Base-by-base conservation (phyloP, 2,113 vertebrate genomes). In the Polyodon spathula region DNA sequence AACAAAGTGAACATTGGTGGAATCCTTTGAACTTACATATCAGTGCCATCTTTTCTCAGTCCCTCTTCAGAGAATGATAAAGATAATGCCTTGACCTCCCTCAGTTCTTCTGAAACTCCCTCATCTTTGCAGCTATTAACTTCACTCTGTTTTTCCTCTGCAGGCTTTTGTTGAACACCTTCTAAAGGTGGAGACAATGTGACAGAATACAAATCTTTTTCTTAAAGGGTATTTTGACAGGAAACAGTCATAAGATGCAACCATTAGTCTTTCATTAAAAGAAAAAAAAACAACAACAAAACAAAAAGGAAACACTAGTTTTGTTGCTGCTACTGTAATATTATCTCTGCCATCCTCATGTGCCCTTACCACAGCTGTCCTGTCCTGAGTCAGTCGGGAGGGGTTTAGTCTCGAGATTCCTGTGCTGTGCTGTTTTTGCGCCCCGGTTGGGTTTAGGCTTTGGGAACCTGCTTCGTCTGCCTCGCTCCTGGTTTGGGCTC, bases 401-500 rank as follows among this genome's bases (percentile, higher is more conserved):
- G 5, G 5, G 46, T 37, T 46, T 4, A 9, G 40, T 12, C 5
- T 16, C 40, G 7, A 37, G 41, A 38, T n/a, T 63, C 52, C 67
- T 46, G 52, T n/a, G n/a, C n/a, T n/a, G n/a, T n/a, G n/a, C n/a
- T n/a, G 6, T 27, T 43, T 15, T 54, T 14, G 44, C 63, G 6
- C 50, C 37, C 16, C 83, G 63, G 52, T 75, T n/a, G n/a, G n/a
- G n/a, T n/a, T n/a, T n/a, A n/a, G n/a, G n/a, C n/a, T n/a, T n/a
- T n/a, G n/a, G n/a, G n/a, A n/a, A n/a, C n/a, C n/a, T n/a, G n/a
- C n/a, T n/a, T n/a, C n/a, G n/a, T n/a, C n/a, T n/a, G n/a, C 17
- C n/a, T 38, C 14, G 68, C 10, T 58, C 46, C 56, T 55, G 37
- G 57, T 67, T 67, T 56, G 52, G n/a, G n/a, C n/a, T n/a, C n/a